These are phyloP conservation scores for Cataglyphis altisquamis DNA, from an alignment of 2,888 invertebrate genomes.

Conservation along the genomic window DNA sequence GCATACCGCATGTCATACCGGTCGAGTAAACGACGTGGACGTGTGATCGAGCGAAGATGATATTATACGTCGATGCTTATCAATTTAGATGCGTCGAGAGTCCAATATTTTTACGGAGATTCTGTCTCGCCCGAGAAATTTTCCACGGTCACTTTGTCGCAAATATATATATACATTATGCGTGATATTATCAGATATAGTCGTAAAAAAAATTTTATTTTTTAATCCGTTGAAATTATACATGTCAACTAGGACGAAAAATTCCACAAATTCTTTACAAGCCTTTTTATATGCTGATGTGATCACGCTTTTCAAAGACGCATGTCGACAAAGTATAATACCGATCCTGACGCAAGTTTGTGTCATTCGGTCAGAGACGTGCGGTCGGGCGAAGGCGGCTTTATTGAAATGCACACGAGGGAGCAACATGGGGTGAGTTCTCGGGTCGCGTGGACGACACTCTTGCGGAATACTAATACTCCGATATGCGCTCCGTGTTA, in stretches of 20 bases:
- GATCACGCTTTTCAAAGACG: constrained; percentile 15
- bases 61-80: constrained; percentile 70
- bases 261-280: background rate
- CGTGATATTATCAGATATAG: background rate
- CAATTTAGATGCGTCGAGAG: constrained; percentile 50
- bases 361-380: constrained; percentile 53
- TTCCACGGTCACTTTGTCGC: constrained; percentile 14
- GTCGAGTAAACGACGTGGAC: constrained; percentile 65
- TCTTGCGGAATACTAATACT: constrained; percentile 81
- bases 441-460: constrained; percentile 84
- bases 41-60: constrained; percentile 71
- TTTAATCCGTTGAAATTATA: background rate
- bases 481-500: constrained; percentile 60
- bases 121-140: constrained; percentile 56
- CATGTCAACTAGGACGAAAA: background rate
- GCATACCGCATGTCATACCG: constrained; percentile 62
- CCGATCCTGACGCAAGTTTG: constrained; percentile 4
- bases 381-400: constrained; percentile 70
- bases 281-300: background rate
- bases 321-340: constrained; percentile 6
- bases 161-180: background rate
- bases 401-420: constrained; percentile 78
- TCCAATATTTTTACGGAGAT: constrained; percentile 12
- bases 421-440: constrained; percentile 72
- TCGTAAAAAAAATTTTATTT: background rate